These are phyloP conservation scores for Pterocles orientalis DNA, from an alignment of 2,113 vertebrate species.

Conservation along the genomic window DNA sequence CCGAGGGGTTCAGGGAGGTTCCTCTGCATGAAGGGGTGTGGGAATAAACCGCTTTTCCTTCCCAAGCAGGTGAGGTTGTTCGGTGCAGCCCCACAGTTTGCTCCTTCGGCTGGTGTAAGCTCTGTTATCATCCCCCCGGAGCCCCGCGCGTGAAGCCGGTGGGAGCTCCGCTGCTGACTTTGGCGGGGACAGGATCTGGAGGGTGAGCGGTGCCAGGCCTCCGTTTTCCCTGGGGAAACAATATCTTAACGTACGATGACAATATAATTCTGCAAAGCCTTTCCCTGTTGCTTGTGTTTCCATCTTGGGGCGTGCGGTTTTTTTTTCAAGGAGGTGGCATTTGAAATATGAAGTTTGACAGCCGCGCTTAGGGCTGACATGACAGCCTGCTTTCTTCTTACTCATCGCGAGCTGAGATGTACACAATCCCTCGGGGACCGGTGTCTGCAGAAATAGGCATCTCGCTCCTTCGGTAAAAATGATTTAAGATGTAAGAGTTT, in stretches of 20 bases:
- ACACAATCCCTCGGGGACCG: neutral
- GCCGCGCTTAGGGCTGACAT: neutral
- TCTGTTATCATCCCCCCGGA: neutral
- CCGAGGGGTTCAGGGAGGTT: accelerated
- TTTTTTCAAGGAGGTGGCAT: constrained; percentile 32
- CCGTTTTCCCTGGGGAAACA: neutral
- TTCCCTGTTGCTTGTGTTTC: neutral
- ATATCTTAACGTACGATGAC: neutral
- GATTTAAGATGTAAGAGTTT: neutral
- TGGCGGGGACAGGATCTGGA: neutral
- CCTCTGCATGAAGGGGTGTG: accelerated
- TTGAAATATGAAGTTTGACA: constrained; percentile 38
- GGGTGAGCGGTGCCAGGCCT: constrained; percentile 2
- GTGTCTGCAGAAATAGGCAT: neutral
- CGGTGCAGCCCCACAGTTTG: neutral
- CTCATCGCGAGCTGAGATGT: neutral
- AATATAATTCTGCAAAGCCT: neutral
- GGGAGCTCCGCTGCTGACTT: neutral
- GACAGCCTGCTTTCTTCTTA: constrained; percentile 8
- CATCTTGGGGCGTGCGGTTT: neutral
- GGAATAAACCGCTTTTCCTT: neutral
- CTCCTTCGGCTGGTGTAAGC: neutral
- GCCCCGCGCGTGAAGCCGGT: neutral
- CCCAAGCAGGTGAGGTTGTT: neutral
- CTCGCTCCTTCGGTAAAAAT: neutral